Base-by-base conservation (phyloP, 2,888 invertebrate species). In the Lepetodrilus schrolli region DNA sequence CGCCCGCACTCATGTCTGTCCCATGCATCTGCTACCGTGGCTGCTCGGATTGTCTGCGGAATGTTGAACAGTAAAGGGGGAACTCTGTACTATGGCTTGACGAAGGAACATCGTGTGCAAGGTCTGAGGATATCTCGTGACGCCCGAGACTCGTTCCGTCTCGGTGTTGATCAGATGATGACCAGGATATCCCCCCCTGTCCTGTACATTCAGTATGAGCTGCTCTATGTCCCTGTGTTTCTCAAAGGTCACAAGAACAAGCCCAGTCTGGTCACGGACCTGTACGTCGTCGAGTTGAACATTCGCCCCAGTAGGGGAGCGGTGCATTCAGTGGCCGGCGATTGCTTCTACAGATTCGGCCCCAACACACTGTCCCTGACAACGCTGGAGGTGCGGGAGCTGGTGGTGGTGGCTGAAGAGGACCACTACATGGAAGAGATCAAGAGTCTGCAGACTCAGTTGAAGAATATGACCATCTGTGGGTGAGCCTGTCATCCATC, bases 311-410 rank as follows among this genome's bases (percentile, higher is more conserved):
- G 58, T 34, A 10, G 58, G 7, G 58, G 30, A 8, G 5, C 34
- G 0, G 13, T 58, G 1, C 58, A 58, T 34, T 30, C 58, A 30
- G 17, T n/a, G 26, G 34, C 13, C 20, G 80, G 75, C 8, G 38
- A 58, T 4, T 82, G 82, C 66, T 81, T 74, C 69, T 82, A 78
- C 70, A 78, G 83, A 72, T 82, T 81, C 75, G 83, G 82, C 10
- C 47, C 78, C 3, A 69, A 74, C 26, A 83, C 82, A 1, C 70
- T 69, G 1, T 47, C 51, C 3, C 66, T 83, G 13, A 50, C 78
- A 23, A 66, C 70, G 5, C 74, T 82, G 83, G 83, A 82, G 30
- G 34, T 83, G 4, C 66, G 82, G n/a, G 75, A 79, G 49, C 70
- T 82, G 13, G 76, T 82, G 4, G 74, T 76, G 4, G 23, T 81